Evolutionary conservation across 2,113 vertebrate species (phyloP).

Genomic region (Athene cunicularia): DNA sequence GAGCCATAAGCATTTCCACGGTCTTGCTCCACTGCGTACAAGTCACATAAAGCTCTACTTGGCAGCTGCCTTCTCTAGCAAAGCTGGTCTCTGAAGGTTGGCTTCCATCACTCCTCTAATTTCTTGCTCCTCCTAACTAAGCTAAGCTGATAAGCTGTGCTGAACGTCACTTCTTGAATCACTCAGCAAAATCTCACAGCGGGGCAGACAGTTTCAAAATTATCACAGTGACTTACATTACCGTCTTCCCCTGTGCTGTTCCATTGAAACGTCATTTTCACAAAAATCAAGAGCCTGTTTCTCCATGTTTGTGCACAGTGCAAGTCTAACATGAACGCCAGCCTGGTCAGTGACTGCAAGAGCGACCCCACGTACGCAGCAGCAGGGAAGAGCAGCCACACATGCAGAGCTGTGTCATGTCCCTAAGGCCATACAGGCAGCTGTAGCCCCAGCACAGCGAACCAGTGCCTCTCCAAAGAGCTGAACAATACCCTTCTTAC

Average conservation of each 20-base stretch:
- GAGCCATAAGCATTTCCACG: background rate
- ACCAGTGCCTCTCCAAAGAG: background rate
- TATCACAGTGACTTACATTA: background rate
- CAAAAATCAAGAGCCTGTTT: background rate
- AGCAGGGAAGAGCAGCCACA: background rate
- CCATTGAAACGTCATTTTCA: background rate
- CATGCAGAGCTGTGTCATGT: rapidly evolving
- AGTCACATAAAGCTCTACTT: slow-evolving; percentile 18
- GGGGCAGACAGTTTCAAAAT: background rate
- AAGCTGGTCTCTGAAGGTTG: slow-evolving; percentile 36
- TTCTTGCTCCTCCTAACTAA: slow-evolving; percentile 32
- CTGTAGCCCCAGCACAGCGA: background rate
- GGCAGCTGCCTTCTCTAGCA: slow-evolving; percentile 32
- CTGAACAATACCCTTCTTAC: background rate
- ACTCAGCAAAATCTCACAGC: background rate
- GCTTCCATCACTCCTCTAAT: background rate
- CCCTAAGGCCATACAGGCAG: background rate
- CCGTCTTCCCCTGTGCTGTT: background rate
- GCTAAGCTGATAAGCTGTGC: slow-evolving; percentile 28
- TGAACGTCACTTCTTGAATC: background rate
- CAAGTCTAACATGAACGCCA: background rate
- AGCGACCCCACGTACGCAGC: background rate
- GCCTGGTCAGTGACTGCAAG: background rate
- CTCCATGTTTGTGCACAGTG: rapidly evolving
- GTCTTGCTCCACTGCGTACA: background rate